Percentiles rank a stretch among this genome's conserved stretches.
Conservation (phyloP, 2,888 invertebrate species). For the Ecdyonurus torrentis region DNA sequence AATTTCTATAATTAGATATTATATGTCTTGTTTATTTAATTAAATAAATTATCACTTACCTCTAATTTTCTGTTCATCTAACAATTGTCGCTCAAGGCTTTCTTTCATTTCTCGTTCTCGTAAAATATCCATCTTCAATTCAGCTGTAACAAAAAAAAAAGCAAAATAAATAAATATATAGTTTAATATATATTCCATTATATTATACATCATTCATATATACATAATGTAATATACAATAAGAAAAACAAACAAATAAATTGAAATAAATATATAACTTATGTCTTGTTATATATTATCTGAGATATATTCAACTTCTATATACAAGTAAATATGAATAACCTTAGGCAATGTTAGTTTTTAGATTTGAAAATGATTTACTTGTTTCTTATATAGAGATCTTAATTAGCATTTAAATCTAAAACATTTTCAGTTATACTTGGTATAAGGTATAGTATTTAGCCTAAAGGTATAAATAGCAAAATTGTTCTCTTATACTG, state of each 20-base stretch:
- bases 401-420: constrained; percentile 18
- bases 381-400: constrained; percentile 12
- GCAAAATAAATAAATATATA: too few relatives aligned
- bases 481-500: too few relatives aligned
- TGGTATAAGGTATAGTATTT: background rate
- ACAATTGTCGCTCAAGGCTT: constrained; percentile 80
- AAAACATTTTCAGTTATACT: background rate
- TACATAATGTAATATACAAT: background rate
- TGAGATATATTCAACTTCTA: background rate
- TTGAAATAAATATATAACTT: background rate
- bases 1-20: background rate
- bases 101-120: constrained; percentile 87
- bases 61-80: constrained; percentile 88
- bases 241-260: background rate
- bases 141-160: constrained; percentile 52
- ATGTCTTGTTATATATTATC: background rate
- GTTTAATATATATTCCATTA: too few relatives aligned
- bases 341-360: constrained; percentile 12
- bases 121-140: constrained; percentile 88
- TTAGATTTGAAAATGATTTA: constrained; percentile 15
- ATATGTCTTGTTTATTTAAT: too few relatives aligned
- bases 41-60: constrained; percentile 70
- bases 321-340: background rate
- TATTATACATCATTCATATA: background rate
- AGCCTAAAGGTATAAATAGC: too few relatives aligned